Base-by-base conservation (phyloP, 2,888 invertebrate genomes). In the Drosophila aldrichi region DNA sequence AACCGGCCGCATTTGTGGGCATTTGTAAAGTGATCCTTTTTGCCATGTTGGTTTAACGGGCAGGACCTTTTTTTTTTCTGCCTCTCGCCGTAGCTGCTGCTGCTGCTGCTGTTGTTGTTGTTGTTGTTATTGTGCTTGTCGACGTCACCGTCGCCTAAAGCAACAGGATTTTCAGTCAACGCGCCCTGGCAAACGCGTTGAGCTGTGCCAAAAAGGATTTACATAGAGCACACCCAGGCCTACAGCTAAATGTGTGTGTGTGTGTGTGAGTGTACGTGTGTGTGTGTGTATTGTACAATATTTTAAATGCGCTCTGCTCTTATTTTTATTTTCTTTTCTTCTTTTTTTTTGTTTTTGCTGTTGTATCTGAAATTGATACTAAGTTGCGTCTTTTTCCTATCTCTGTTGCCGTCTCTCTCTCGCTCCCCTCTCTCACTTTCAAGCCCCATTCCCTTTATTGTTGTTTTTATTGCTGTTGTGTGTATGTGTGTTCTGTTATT, bases 191-290 rank as follows among this genome's bases (percentile, higher is more conserved):
- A 65, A 82, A 79, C 81, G 84, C 84, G 84, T 85, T 85, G 84
- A 85, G 89, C 84, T 90, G 89, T 88, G 89, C 83, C 89, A 84
- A 84, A 84, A 90, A 84, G 87, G 90, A 88, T 84, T 84, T 88
- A 77, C 90, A 72, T 69, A 60, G 61, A 49, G 64, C 57, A 49
- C 51, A 22, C 36, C 59, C 32, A 65, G 40, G 48, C 51, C 59
- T 56, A 34, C 29, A 32, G 18, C 38, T 48, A 34, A 29, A 18
- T 57, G 16, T 52, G 38, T 52, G 44, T 22, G 9, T 52, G 25
- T 71, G 18, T 46, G 7, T 54, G 38, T n/a, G 16, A 36, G 20
- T 49, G 43, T 36, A n/a, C n/a, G 40, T 57, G 46, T 66, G 8
- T 20, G 51, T 14, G 51, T 22, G 22, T n/a, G 72, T 44, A 77